These are phyloP conservation scores for Parambassis ranga DNA, from an alignment of 2,797 vertebrate genomes.

Conservation along the genomic window DNA sequence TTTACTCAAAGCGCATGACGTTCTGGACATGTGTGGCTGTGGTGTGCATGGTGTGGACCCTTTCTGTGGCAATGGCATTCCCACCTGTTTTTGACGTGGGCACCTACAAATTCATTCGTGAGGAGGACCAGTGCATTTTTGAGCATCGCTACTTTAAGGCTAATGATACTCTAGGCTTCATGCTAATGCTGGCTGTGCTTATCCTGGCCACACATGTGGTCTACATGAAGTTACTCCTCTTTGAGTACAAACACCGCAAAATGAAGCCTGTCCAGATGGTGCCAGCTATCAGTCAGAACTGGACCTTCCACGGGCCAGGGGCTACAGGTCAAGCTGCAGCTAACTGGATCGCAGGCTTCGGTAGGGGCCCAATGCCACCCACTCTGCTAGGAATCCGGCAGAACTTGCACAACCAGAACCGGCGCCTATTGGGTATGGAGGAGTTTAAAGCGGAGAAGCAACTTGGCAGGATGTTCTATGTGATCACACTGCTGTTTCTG, in stretches of 20 bases:
- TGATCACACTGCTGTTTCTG: constrained; percentile 90
- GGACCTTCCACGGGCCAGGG: constrained; percentile 92
- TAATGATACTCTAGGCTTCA: constrained; percentile 90
- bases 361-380: constrained; percentile 90
- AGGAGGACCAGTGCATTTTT: constrained; percentile 93
- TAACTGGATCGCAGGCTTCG: constrained; percentile 93
- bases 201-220: constrained; percentile 90
- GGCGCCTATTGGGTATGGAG: constrained; percentile 89
- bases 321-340: constrained; percentile 91
- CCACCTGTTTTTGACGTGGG: constrained; percentile 90
- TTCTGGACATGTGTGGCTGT: constrained; percentile 91
- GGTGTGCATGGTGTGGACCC: constrained; percentile 92
- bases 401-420: constrained; percentile 88
- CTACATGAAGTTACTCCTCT: constrained; percentile 91
- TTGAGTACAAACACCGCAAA: constrained; percentile 92
- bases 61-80: constrained; percentile 92
- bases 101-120: constrained; percentile 91
- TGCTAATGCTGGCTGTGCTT: constrained; percentile 91
- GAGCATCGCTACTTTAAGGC: constrained; percentile 93
- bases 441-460: constrained; percentile 91
- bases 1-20: constrained; percentile 92
- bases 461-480: constrained; percentile 92
- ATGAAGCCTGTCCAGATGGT: constrained; percentile 94
- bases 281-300: constrained; percentile 92
- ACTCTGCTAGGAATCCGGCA: constrained; percentile 91